Evolutionary conservation across 2,888 invertebrate genomes (phyloP).

Genomic region (Drosophila kuntzei): DNA sequence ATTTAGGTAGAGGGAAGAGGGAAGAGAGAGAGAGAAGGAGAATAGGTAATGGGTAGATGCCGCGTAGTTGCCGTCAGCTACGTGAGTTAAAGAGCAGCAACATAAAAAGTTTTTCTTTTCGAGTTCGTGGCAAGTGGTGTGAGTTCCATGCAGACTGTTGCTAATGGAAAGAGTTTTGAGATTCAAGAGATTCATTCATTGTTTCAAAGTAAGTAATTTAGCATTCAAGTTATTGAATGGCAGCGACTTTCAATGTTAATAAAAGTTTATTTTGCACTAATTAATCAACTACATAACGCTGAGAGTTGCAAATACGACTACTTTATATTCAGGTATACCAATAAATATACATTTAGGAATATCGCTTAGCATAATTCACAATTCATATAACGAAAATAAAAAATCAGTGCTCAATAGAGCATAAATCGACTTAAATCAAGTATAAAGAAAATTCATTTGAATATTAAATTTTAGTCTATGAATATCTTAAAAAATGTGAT

Average conservation of each 20-base stretch:
- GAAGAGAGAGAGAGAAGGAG: not conserved
- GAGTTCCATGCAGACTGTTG: constrained; percentile 10
- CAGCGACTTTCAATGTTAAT: no score
- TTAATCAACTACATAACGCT: constrained; percentile 1
- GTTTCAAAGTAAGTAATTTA: constrained; percentile 20
- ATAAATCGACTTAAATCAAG: constrained; percentile 3
- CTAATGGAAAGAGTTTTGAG: constrained; percentile 17
- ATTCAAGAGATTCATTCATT: constrained; percentile 2
- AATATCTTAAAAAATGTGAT: constrained; percentile 9
- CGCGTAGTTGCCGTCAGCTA: constrained; percentile 35
- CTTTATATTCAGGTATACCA: not conserved
- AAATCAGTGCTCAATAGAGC: constrained; percentile 1
- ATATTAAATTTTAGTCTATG: not conserved
- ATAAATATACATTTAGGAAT: not conserved
- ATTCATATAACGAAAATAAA: not conserved
- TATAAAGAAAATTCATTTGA: constrained; percentile 4
- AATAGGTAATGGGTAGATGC: constrained; percentile 11
- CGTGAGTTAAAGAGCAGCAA: constrained; percentile 45
- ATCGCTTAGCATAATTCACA: not conserved
- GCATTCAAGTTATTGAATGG: constrained; percentile 3
- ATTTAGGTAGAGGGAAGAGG: not conserved
- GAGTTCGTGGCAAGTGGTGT: constrained; percentile 20
- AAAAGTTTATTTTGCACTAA: not conserved
- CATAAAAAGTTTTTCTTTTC: constrained; percentile 25
- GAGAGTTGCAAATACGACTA: no score